Percentiles rank a stretch among this genome's conserved stretches.
Evolutionary conservation across 2,113 vertebrate genomes (phyloP).

Genomic region (Labeo catla): DNA sequence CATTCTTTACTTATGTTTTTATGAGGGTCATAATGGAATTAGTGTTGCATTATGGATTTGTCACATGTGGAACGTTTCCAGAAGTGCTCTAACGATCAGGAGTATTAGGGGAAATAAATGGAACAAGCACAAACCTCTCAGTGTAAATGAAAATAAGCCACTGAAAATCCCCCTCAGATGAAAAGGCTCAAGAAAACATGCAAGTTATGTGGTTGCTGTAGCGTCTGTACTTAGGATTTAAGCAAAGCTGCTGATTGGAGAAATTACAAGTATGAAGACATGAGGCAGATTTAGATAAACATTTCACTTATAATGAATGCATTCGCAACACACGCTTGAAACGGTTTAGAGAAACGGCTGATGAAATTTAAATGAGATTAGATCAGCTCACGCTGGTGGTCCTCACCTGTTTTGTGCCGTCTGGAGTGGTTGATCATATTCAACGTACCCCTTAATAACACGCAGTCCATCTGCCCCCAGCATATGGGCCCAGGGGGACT

Average conservation of each 20-base stretch:
- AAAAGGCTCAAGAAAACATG: constrained; percentile 26
- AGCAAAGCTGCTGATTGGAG: constrained; percentile 44
- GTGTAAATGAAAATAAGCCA: constrained; percentile 53
- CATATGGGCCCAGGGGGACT: constrained; percentile 57
- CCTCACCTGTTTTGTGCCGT: constrained; percentile 32
- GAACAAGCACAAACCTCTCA: constrained; percentile 33
- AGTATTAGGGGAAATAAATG: background rate
- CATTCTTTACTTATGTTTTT: background rate
- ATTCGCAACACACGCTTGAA: constrained; percentile 20
- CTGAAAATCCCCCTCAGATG: constrained; percentile 47
- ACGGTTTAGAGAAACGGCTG: constrained; percentile 40
- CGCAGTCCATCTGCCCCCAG: constrained; percentile 56
- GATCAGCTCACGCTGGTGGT: constrained; percentile 37
- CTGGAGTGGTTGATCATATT: constrained; percentile 43
- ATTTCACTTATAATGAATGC: constrained; percentile 22
- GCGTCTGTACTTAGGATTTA: constrained; percentile 29
- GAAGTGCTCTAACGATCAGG: background rate
- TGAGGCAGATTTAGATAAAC: constrained; percentile 41
- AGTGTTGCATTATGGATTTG: background rate
- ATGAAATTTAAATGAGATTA: constrained; percentile 59
- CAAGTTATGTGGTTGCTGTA: constrained; percentile 29
- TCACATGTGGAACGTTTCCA: background rate
- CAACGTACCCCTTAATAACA: constrained; percentile 35
- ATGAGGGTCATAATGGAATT: background rate
- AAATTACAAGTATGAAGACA: constrained; percentile 36